phyloP scores from a whole-genome alignment of 2,888 invertebrate genomes.

The Masnerella sp. region DNA sequence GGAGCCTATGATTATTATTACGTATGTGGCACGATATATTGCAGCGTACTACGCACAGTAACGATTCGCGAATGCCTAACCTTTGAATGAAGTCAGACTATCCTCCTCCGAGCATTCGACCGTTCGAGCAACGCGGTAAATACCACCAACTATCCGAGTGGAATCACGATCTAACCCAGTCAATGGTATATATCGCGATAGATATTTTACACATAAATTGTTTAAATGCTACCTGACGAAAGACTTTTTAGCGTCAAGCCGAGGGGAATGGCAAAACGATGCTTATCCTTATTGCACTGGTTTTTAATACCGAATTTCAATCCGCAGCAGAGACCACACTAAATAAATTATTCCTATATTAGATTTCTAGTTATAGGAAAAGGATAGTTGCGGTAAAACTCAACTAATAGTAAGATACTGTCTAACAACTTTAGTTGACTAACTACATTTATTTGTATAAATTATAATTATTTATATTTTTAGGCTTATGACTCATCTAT shows the following conservation, averaged over 20 bases:
- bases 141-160: slow-evolving; percentile 57
- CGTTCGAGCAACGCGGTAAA: slow-evolving; percentile 43
- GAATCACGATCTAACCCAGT: slow-evolving; percentile 58
- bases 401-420: no score
- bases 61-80: slow-evolving; percentile 53
- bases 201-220: slow-evolving; percentile 58
- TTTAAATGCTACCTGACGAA: slow-evolving; percentile 57
- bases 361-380: neutral
- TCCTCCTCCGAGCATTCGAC: slow-evolving; percentile 48
- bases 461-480: no score
- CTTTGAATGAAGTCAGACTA: slow-evolving; percentile 56
- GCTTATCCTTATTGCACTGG: neutral
- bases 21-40: slow-evolving; percentile 38
- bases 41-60: slow-evolving; percentile 53
- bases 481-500: no score
- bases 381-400: neutral
- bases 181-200: slow-evolving; percentile 50
- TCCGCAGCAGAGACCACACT: no score
- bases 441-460: no score
- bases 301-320: no score
- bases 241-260: slow-evolving; percentile 25
- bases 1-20: slow-evolving; percentile 40
- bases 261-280: slow-evolving; percentile 4
- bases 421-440: no score
- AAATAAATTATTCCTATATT: no score